Evolutionary conservation across 1,140 invertebrate species (phyloP).

Genomic region (Pseudomyrmex gracilis): DNA sequence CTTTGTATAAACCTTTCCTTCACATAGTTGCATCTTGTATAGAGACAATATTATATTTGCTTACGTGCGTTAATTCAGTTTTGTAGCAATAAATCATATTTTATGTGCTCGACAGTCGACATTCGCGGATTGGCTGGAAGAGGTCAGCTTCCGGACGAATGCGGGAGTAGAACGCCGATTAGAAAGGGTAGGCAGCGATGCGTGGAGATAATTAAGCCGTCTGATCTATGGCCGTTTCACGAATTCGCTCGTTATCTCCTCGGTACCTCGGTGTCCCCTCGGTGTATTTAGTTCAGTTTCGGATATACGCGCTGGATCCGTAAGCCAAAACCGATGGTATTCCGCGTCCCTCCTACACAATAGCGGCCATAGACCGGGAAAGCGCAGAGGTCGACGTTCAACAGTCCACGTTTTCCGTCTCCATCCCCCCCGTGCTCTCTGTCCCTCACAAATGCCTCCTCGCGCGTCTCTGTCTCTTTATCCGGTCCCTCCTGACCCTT

Average conservation of each 20-base stretch:
- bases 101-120: slow-evolving; percentile 44
- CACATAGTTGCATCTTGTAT: too few relatives aligned
- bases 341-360: slow-evolving; percentile 59
- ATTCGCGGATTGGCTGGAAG: slow-evolving; percentile 53
- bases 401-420: slow-evolving; percentile 83
- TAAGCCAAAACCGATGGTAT: slow-evolving; percentile 75
- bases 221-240: slow-evolving; percentile 85
- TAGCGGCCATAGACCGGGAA: slow-evolving; percentile 66
- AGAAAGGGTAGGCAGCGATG: slow-evolving; percentile 81
- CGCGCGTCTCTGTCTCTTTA: slow-evolving; percentile 63
- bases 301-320: slow-evolving; percentile 80
- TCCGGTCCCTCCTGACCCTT: slow-evolving; percentile 53
- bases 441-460: slow-evolving; percentile 49
- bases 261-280: slow-evolving; percentile 77
- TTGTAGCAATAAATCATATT: slow-evolving; percentile 31
- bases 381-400: slow-evolving; percentile 85
- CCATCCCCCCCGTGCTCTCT: slow-evolving; percentile 73
- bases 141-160: slow-evolving; percentile 64
- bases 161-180: slow-evolving; percentile 68
- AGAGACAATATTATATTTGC: background rate
- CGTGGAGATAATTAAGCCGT: slow-evolving; percentile 85
- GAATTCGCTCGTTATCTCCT: slow-evolving; percentile 86
- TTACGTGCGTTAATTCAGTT: slow-evolving; percentile 4
- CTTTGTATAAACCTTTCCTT: too few relatives aligned
- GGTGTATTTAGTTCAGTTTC: slow-evolving; percentile 84